Evolutionary conservation across 1,140 invertebrate genomes (phyloP).

Genomic region (Cherax destructor): DNA sequence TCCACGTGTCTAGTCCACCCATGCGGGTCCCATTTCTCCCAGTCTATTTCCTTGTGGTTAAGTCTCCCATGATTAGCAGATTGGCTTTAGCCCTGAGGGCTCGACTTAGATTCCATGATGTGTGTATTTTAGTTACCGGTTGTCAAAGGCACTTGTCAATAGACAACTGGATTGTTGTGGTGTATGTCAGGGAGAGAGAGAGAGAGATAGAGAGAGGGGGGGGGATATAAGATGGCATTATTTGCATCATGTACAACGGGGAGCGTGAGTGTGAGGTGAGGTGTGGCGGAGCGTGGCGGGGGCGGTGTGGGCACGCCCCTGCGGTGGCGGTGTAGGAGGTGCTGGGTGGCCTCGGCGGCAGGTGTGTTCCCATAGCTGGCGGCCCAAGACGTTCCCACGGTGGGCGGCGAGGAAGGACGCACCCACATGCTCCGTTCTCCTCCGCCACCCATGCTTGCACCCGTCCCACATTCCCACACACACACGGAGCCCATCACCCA

Average conservation of each 20-base stretch:
- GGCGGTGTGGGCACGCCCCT: conserved; percentile 15
- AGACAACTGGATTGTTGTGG: too few relatives aligned
- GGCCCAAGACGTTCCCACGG: conserved; percentile 59
- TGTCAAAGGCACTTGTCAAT: too few relatives aligned
- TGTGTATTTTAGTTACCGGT: too few relatives aligned
- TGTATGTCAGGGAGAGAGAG: too few relatives aligned
- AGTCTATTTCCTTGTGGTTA: too few relatives aligned
- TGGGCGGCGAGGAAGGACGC: conserved; percentile 34
- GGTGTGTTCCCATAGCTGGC: conserved; percentile 60
- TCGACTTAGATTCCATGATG: too few relatives aligned
- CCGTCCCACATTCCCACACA: not conserved
- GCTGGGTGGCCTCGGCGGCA: conserved; percentile 38
- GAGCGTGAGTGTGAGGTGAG: conserved; percentile 1
- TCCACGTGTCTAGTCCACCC: too few relatives aligned
- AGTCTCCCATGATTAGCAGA: too few relatives aligned
- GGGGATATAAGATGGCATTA: too few relatives aligned
- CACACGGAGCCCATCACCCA: not conserved
- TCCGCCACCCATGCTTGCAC: conserved; percentile 26
- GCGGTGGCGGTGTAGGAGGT: conserved; percentile 7
- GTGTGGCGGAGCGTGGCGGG: not conserved
- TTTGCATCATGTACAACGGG: not conserved
- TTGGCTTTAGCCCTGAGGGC: too few relatives aligned
- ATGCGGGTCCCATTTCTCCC: too few relatives aligned
- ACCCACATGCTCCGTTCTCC: conserved; percentile 35
- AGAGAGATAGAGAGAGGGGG: too few relatives aligned